These are phyloP conservation scores for Halcyon smyrnensis DNA, from an alignment of 2,797 vertebrate genomes.

Conservation along the genomic window DNA sequence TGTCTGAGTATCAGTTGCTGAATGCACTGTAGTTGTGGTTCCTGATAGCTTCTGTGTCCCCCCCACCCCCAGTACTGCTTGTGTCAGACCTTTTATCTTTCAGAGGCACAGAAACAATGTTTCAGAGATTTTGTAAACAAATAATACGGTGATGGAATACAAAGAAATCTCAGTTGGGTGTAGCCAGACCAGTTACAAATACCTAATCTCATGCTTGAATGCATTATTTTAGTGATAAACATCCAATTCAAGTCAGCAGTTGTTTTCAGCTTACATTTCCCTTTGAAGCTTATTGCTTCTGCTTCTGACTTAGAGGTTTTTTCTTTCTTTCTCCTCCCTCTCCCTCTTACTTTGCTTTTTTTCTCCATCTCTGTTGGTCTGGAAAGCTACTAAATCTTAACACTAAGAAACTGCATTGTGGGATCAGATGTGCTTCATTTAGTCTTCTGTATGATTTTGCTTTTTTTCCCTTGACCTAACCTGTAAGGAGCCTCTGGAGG, in stretches of 20 bases:
- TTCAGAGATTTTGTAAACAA: slow-evolving; percentile 46
- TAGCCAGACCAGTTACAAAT: slow-evolving; percentile 25
- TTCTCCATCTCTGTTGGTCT: not conserved
- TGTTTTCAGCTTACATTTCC: slow-evolving; percentile 7
- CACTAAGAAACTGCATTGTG: not conserved
- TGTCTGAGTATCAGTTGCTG: not conserved
- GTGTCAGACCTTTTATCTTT: slow-evolving; percentile 41
- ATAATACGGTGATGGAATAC: not conserved
- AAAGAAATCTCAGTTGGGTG: slow-evolving; percentile 32
- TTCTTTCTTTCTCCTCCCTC: not conserved
- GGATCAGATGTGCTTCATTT: not conserved
- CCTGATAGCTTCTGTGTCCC: not conserved
- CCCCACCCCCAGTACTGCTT: not conserved
- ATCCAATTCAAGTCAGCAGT: not conserved
- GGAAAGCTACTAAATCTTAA: not conserved
- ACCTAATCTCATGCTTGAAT: not conserved
- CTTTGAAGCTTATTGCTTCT: slow-evolving; percentile 12
- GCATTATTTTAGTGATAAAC: slow-evolving; percentile 33
- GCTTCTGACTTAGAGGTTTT: not conserved
- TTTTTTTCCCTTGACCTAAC: not conserved
- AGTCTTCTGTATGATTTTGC: not conserved
- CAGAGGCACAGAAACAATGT: slow-evolving; percentile 13
- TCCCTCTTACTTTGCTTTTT: not conserved
- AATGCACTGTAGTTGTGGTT: not conserved
- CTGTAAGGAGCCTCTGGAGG: not conserved